Conservation (phyloP, 53 echinoderm and acorn worm species). For the Echinometra lucunter region DNA sequence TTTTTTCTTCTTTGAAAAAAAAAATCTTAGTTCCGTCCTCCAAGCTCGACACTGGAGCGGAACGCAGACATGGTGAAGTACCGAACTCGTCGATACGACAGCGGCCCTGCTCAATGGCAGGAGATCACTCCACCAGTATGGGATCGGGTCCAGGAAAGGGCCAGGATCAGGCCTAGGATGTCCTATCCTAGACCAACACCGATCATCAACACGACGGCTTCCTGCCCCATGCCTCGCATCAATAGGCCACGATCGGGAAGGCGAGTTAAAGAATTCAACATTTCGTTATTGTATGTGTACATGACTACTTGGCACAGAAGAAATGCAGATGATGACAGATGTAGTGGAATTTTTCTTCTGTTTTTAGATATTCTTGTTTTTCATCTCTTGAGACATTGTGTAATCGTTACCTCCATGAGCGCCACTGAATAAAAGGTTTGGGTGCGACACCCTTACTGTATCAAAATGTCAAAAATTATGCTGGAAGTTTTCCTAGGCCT, state of each 20-base stretch:
- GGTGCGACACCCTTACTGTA: no score
- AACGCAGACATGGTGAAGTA: slow-evolving; percentile 60
- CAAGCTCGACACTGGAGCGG: slow-evolving; percentile 19
- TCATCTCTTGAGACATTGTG: no score
- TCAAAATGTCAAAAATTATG: no score
- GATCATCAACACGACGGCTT: slow-evolving; percentile 23
- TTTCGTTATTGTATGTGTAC: not conserved
- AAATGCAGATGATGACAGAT: no score
- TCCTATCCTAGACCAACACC: slow-evolving; percentile 56
- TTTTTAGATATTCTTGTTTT: no score
- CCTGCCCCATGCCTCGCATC: not conserved
- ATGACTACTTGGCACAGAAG: no score
- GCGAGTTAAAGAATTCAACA: not conserved
- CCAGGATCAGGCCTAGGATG: not conserved
- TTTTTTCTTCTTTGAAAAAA: not conserved
- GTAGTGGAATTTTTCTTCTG: no score
- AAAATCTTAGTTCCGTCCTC: slow-evolving; percentile 18
- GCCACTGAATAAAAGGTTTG: no score
- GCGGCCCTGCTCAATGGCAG: slow-evolving; percentile 38
- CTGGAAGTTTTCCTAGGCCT: not conserved
- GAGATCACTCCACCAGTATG: slow-evolving; percentile 43
- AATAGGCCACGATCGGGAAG: slow-evolving; percentile 39
- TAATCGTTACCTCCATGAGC: no score
- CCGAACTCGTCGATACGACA: slow-evolving; percentile 59
- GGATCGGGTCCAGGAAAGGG: slow-evolving; percentile 64